phyloP scores from a whole-genome alignment of 2,797 vertebrate genomes.

The Tapirus indicus region DNA sequence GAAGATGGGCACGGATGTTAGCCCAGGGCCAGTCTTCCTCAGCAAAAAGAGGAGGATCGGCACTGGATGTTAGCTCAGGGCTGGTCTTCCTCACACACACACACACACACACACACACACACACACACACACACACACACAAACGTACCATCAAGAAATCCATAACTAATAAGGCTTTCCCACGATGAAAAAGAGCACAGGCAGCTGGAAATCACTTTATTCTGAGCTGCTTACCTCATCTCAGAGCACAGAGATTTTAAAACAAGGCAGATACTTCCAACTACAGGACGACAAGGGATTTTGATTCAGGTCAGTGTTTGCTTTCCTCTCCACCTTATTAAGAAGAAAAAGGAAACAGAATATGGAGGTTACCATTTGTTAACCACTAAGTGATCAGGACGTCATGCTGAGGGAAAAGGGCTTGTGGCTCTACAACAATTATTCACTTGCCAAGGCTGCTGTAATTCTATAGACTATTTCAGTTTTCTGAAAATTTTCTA shows the following conservation, averaged over 20 bases:
- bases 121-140: no score
- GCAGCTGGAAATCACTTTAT: neutral
- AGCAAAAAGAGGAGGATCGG: no score
- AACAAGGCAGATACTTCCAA: neutral
- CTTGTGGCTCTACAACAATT: neutral
- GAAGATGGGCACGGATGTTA: no score
- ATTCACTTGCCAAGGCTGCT: neutral
- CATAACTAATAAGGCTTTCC: neutral
- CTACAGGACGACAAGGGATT: neutral
- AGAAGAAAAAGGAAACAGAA: neutral
- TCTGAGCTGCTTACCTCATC: neutral
- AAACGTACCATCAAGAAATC: neutral
- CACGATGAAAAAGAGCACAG: neutral
- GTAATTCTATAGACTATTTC: neutral
- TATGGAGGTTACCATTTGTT: neutral
- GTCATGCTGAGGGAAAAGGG: neutral
- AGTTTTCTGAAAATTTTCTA: neutral
- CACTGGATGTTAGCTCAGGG: no score
- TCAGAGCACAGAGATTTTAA: neutral
- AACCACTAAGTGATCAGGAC: neutral
- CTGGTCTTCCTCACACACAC: no score
- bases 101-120: no score
- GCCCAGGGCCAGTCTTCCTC: no score
- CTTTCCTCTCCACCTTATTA: slow-evolving; percentile 29
- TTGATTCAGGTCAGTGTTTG: neutral